Conservation (phyloP, 2,797 vertebrate genomes). For the Sebastes umbrosus region DNA sequence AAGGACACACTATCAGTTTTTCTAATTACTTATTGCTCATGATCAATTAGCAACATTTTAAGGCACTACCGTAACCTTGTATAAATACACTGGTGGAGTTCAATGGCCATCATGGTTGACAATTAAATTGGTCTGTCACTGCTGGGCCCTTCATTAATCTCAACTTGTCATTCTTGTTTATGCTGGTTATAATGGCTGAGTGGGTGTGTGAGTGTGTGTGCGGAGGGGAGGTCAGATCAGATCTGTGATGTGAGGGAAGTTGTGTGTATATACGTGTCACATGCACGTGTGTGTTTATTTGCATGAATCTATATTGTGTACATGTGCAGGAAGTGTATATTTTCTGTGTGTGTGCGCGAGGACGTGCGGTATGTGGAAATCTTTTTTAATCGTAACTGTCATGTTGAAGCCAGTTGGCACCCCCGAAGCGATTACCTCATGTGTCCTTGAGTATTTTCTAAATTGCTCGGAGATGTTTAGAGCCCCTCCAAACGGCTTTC, state of each 20-base stretch:
- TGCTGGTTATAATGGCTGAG: slow-evolving; percentile 88
- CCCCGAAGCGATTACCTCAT: slow-evolving; percentile 76
- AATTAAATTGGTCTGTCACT: slow-evolving; percentile 97
- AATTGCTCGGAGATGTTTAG: slow-evolving; percentile 75
- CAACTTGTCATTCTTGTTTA: slow-evolving; percentile 99
- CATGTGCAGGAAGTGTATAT: slow-evolving; percentile 58
- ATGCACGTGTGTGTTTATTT: slow-evolving; percentile 70
- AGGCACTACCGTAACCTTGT: slow-evolving; percentile 85
- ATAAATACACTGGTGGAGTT: slow-evolving; percentile 93
- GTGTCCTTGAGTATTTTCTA: slow-evolving; percentile 76
- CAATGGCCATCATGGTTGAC: slow-evolving; percentile 92
- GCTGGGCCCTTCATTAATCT: slow-evolving; percentile 96
- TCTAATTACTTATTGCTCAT: slow-evolving; percentile 93
- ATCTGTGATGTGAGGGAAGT: slow-evolving; percentile 37
- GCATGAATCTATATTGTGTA: slow-evolving; percentile 32
- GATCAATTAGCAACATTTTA: slow-evolving; percentile 94
- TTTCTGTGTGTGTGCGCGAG: slow-evolving; percentile 35
- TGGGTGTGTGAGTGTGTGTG: slow-evolving; percentile 39
- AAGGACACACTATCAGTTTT: slow-evolving; percentile 68
- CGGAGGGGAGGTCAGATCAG: slow-evolving; percentile 32
- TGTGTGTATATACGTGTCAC: slow-evolving; percentile 52
- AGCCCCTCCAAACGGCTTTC: slow-evolving; percentile 64
- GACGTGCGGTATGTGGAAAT: slow-evolving; percentile 58
- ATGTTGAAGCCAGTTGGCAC: slow-evolving; percentile 65
- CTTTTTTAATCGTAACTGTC: slow-evolving; percentile 69